These are phyloP conservation scores for Trichonephila clavata DNA, from an alignment of 1,140 invertebrate genomes.

Conservation along the genomic window DNA sequence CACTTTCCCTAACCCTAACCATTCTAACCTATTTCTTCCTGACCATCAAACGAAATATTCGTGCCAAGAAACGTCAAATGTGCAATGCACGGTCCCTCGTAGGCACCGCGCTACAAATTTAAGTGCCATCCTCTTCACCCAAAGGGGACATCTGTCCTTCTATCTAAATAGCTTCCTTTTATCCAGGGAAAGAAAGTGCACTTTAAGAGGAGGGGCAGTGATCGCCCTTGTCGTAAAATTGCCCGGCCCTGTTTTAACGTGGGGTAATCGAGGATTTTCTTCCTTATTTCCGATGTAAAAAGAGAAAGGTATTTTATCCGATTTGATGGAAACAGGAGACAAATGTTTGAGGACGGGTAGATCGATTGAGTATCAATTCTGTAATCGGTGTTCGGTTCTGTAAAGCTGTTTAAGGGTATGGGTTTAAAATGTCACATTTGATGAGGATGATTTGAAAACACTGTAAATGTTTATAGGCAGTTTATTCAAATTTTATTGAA, in stretches of 20 bases:
- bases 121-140: conserved; percentile 1
- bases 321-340: conserved; percentile 19
- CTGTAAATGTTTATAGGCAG: too few species aligned
- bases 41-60: too few species aligned
- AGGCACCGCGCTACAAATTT: background rate
- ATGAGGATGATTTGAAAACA: too few species aligned
- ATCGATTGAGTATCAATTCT: too few species aligned
- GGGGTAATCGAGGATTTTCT: conserved; percentile 22
- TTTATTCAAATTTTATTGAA: too few species aligned
- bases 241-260: background rate
- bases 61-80: too few species aligned
- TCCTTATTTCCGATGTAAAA: too few species aligned
- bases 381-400: too few species aligned
- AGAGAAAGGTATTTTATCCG: background rate
- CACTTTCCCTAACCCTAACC: too few species aligned
- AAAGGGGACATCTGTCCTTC: conserved; percentile 20
- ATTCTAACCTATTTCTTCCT: too few species aligned
- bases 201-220: background rate
- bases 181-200: background rate
- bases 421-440: too few species aligned
- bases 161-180: background rate
- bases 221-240: conserved; percentile 23
- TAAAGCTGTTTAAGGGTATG: too few species aligned
- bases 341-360: background rate
- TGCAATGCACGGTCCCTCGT: background rate